Evolutionary conservation across 2,888 invertebrate genomes (phyloP).

Genomic region (Amiota mariae): DNA sequence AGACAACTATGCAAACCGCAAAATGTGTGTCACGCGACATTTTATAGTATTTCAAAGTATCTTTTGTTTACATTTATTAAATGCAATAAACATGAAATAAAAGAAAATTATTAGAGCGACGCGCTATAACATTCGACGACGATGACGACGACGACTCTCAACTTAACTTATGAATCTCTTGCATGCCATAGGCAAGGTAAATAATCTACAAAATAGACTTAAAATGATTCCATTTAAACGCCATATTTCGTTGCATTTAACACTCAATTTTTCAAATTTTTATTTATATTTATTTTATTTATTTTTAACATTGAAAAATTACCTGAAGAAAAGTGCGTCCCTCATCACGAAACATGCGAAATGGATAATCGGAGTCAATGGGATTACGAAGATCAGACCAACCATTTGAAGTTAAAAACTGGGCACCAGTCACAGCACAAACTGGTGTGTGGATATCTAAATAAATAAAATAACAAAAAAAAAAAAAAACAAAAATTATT

Average conservation of each 20-base stretch:
- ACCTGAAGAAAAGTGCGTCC: slow-evolving; percentile 88
- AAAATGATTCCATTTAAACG: neutral
- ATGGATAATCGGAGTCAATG: slow-evolving; percentile 85
- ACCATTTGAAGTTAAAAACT: slow-evolving; percentile 85
- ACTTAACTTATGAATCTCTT: too few species aligned
- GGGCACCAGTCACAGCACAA: slow-evolving; percentile 89
- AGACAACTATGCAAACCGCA: neutral
- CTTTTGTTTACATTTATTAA: slow-evolving; percentile 15
- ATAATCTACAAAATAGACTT: too few species aligned
- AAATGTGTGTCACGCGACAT: slow-evolving; percentile 25
- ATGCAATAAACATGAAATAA: neutral
- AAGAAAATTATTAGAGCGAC: slow-evolving; percentile 19
- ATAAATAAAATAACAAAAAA: slow-evolving; percentile 36
- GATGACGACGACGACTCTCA: too few species aligned
- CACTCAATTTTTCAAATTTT: neutral
- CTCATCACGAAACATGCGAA: slow-evolving; percentile 86
- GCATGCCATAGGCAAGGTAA: too few species aligned
- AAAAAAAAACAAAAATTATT: neutral
- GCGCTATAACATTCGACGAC: neutral
- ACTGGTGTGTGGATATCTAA: slow-evolving; percentile 85
- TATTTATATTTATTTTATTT: too few species aligned
- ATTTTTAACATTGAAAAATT: slow-evolving; percentile 39
- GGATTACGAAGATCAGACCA: slow-evolving; percentile 87
- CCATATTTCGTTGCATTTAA: neutral
- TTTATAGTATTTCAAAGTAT: neutral